Conservation (phyloP, 1,140 invertebrate species). For the Archegozetes longisetosus region DNA sequence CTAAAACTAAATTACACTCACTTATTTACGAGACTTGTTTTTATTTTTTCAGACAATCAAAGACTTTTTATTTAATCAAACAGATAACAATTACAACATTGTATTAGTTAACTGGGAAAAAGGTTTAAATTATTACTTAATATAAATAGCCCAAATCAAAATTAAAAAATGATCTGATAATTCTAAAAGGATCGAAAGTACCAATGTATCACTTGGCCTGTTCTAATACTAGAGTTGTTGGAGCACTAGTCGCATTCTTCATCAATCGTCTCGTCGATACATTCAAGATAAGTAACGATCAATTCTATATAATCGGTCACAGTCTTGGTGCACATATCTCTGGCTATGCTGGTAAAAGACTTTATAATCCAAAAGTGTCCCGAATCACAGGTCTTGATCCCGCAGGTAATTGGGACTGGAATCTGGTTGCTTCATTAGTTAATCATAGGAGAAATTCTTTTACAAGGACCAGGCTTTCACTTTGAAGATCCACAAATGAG, state of each 20-base stretch:
- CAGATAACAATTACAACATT: too few relatives aligned
- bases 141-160: too few relatives aligned
- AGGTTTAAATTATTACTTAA: too few relatives aligned
- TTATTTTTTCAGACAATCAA: too few relatives aligned
- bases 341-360: slow-evolving; percentile 28
- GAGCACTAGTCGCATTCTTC: slow-evolving; percentile 25
- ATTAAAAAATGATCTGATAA: too few relatives aligned
- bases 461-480: not conserved
- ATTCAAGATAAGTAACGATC: not conserved
- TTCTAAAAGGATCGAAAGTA: not conserved
- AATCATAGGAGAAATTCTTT: too few relatives aligned
- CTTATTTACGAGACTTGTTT: too few relatives aligned
- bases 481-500: not conserved
- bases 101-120: too few relatives aligned
- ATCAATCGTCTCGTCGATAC: slow-evolving; percentile 13
- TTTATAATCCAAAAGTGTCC: slow-evolving; percentile 23
- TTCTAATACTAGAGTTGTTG: slow-evolving; percentile 29
- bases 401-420: too few relatives aligned
- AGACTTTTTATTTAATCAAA: too few relatives aligned
- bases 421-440: too few relatives aligned
- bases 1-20: too few relatives aligned
- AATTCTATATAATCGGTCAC: slow-evolving; percentile 32
- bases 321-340: slow-evolving; percentile 33
- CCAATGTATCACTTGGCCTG: slow-evolving; percentile 19
- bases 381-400: slow-evolving; percentile 57